These are phyloP conservation scores for Drosophila melanosoma DNA, from an alignment of 2,888 invertebrate species.

Conservation along the genomic window DNA sequence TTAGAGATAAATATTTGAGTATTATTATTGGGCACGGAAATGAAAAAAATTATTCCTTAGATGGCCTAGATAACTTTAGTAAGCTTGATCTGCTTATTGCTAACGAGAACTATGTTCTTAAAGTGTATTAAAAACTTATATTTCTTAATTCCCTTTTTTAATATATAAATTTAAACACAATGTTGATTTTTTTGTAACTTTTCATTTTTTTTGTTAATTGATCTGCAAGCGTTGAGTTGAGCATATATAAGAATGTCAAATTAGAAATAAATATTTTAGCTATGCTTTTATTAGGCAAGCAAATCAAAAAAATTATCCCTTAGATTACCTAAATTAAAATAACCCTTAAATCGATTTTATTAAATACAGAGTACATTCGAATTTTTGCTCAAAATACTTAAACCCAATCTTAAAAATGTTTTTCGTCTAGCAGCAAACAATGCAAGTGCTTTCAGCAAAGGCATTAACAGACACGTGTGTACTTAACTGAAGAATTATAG, in stretches of 20 bases:
- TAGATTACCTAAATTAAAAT: background rate
- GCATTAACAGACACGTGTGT: background rate
- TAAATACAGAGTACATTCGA: background rate
- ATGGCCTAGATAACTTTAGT: background rate
- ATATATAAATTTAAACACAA: background rate
- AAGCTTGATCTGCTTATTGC: too few species aligned
- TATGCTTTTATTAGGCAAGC: background rate
- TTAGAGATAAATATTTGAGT: background rate
- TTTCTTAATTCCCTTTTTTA: too few species aligned
- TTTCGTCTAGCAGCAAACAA: background rate
- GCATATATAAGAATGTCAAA: background rate
- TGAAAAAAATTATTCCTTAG: background rate
- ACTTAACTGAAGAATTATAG: constrained; percentile 3
- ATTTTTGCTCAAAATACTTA: background rate
- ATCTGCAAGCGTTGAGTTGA: background rate
- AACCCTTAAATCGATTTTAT: background rate
- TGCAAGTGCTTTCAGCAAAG: background rate
- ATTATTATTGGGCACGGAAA: background rate
- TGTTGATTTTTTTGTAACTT: background rate
- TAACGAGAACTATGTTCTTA: too few species aligned
- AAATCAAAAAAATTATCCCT: background rate
- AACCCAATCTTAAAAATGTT: background rate
- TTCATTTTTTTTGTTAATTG: background rate
- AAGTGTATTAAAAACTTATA: too few species aligned
- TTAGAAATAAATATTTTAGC: background rate